phyloP scores from a whole-genome alignment of 2,888 invertebrate species.

The Rhingia campestris region DNA sequence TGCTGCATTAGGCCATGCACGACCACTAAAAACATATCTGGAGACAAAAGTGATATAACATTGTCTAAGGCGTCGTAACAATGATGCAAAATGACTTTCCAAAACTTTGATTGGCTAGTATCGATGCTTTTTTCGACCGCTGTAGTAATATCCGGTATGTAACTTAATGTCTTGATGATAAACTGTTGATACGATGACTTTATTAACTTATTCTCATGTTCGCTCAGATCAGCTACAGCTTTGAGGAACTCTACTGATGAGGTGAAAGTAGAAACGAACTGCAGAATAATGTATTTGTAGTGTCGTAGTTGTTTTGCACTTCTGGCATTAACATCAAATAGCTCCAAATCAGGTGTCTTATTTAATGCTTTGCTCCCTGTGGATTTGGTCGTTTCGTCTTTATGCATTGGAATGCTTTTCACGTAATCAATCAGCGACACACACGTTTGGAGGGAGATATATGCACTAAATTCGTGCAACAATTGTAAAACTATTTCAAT shows the following conservation, averaged over 20 bases:
- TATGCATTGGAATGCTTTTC: constrained; percentile 87
- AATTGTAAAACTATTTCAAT: constrained; percentile 88
- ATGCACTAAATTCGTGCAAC: constrained; percentile 86
- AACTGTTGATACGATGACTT: constrained; percentile 87
- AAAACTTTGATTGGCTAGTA: constrained; percentile 87
- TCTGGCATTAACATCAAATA: constrained; percentile 87
- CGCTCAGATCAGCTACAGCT: constrained; percentile 85
- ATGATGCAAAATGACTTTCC: constrained; percentile 91
- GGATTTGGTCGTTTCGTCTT: constrained; percentile 82
- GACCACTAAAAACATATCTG: constrained; percentile 90
- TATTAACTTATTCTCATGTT: constrained; percentile 83
- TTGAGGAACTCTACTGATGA: constrained; percentile 88
- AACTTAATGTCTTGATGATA: constrained; percentile 87
- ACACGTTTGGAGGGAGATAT: constrained; percentile 86
- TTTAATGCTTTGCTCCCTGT: not conserved
- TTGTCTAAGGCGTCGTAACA: constrained; percentile 91
- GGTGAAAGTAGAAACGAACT: constrained; percentile 88
- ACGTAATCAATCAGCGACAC: constrained; percentile 87
- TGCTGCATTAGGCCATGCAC: constrained; percentile 89
- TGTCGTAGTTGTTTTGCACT: constrained; percentile 91
- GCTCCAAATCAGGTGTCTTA: constrained; percentile 75
- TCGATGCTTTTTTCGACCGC: constrained; percentile 86
- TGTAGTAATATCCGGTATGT: constrained; percentile 87
- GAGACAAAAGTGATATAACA: constrained; percentile 90
- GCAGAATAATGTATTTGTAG: constrained; percentile 91